Percentiles rank a stretch among this genome's conserved stretches.
Conservation (phyloP, 1,140 invertebrate genomes). For the Belonocnema kinseyi region DNA sequence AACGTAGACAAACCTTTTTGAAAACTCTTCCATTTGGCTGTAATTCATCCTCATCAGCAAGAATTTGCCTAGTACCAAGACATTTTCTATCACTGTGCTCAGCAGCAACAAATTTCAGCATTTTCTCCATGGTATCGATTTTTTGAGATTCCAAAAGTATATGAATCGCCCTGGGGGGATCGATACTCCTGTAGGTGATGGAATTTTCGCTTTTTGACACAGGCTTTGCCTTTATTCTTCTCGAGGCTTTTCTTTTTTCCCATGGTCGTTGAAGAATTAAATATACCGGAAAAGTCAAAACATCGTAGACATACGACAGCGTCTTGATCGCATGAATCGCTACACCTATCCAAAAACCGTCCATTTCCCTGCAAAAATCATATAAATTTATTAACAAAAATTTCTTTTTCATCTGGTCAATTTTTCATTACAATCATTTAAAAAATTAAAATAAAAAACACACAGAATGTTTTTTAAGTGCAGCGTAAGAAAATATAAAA, state of each 20-base stretch:
- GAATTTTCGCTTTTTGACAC: slow-evolving; percentile 77
- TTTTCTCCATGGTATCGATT: slow-evolving; percentile 91
- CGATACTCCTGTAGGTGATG: slow-evolving; percentile 84
- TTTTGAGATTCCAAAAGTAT: slow-evolving; percentile 83
- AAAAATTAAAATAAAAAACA: too few relatives aligned
- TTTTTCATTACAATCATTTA: neutral
- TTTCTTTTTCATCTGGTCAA: neutral
- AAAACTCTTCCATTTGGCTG: slow-evolving; percentile 96
- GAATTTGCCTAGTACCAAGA: slow-evolving; percentile 92
- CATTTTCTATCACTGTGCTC: slow-evolving; percentile 85
- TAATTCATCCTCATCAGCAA: slow-evolving; percentile 94
- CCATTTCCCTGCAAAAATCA: slow-evolving; percentile 80
- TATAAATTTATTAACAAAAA: neutral
- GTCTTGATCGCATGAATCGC: slow-evolving; percentile 85
- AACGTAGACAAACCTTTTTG: slow-evolving; percentile 86
- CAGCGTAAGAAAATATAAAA: too few relatives aligned
- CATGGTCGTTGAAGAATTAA: slow-evolving; percentile 91
- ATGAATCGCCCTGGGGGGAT: slow-evolving; percentile 81
- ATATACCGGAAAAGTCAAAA: slow-evolving; percentile 93
- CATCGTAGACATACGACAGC: slow-evolving; percentile 89
- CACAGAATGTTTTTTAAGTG: too few relatives aligned
- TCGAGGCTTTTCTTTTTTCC: slow-evolving; percentile 84
- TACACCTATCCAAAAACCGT: slow-evolving; percentile 85
- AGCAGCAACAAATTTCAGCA: slow-evolving; percentile 86
- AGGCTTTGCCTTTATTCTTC: slow-evolving; percentile 82